Evolutionary conservation across 2,113 vertebrate genomes (phyloP).

Genomic region (Diadophis punctatus): DNA sequence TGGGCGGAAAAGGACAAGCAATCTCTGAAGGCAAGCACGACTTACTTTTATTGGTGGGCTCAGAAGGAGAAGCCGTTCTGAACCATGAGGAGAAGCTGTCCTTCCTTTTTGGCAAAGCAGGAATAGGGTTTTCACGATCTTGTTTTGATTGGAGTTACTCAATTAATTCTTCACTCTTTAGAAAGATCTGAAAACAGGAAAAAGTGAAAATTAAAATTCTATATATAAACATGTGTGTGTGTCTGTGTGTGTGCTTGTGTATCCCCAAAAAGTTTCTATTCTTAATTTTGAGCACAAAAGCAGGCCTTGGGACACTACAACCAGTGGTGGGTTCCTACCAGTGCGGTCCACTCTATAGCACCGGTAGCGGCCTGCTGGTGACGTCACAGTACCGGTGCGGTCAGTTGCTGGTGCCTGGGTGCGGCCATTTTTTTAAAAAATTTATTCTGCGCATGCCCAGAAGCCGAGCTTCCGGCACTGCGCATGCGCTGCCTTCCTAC

Average conservation of each 20-base stretch:
- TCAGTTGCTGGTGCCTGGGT: too few species aligned
- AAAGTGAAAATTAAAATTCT: not conserved
- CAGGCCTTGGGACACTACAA: not conserved
- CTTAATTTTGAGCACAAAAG: conserved; percentile 20
- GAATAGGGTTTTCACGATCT: conserved; percentile 6
- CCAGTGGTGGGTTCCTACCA: too few species aligned
- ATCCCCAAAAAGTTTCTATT: conserved; percentile 25
- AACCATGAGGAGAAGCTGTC: conserved; percentile 33
- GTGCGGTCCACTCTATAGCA: too few species aligned
- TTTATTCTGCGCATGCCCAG: too few species aligned
- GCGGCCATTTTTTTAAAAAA: too few species aligned
- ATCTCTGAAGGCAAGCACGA: not conserved
- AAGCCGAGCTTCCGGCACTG: too few species aligned
- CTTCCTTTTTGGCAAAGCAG: conserved; percentile 29
- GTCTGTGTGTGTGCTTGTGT: not conserved
- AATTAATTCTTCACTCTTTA: conserved; percentile 46
- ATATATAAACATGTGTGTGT: not conserved
- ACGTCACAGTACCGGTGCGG: too few species aligned
- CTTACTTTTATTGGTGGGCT: conserved; percentile 43
- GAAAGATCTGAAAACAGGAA: conserved; percentile 51
- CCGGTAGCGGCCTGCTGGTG: too few species aligned
- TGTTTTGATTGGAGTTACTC: conserved; percentile 41
- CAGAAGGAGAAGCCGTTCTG: conserved; percentile 47
- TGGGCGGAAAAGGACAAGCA: too few species aligned
- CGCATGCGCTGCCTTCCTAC: too few species aligned